Conservation (phyloP, 1,140 invertebrate genomes). For the Pachyrhynchus sulphureomaculatus region DNA sequence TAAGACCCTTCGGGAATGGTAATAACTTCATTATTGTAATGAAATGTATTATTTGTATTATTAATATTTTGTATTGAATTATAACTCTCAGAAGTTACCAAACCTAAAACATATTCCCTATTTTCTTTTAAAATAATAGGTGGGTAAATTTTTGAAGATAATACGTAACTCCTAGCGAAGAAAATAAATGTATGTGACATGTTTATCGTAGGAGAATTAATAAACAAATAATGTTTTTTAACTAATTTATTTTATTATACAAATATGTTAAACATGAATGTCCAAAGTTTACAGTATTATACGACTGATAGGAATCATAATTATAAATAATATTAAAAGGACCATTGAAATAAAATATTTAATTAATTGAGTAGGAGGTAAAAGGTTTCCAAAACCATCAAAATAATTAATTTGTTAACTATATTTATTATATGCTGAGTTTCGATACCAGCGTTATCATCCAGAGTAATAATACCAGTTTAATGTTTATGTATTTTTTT, state of each 20-base stretch:
- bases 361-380: slow-evolving; percentile 42
- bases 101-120: neutral
- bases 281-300: slow-evolving; percentile 7
- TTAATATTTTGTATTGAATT: slow-evolving; percentile 1
- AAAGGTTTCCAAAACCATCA: slow-evolving; percentile 45
- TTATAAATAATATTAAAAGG: slow-evolving; percentile 1
- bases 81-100: neutral
- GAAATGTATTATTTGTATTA: neutral
- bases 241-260: neutral
- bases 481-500: slow-evolving; percentile 16
- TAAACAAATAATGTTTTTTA: no score
- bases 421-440: slow-evolving; percentile 10
- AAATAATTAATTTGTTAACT: slow-evolving; percentile 18
- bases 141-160: neutral
- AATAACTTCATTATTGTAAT: neutral
- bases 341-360: slow-evolving; percentile 34
- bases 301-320: neutral
- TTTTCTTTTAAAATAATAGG: slow-evolving; percentile 1
- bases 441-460: neutral
- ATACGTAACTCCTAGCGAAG: neutral
- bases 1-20: neutral
- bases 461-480: slow-evolving; percentile 45
- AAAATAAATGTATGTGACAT: no score
- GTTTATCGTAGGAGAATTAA: no score
- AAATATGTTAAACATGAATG: slow-evolving; percentile 6